Evolutionary conservation across 2,888 invertebrate genomes (phyloP), one percentile per base, ranked within the genome.

Genomic region (Diplazon laetatorius): DNA sequence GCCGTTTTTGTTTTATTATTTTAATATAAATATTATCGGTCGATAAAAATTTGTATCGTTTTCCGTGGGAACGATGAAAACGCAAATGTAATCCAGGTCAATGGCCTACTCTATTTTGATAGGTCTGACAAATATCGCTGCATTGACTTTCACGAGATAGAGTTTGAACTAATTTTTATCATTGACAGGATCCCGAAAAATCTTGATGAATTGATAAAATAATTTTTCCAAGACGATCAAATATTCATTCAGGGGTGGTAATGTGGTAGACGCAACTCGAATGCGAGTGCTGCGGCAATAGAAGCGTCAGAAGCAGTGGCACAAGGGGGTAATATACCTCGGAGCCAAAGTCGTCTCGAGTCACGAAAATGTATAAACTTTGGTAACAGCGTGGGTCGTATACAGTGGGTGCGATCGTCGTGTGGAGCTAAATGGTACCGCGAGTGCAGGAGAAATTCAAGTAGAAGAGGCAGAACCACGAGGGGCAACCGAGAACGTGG

Each of bases 311-410:
- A 10, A 66, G 42, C 66, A 70, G 42, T 52, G 18, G 52, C 44
- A 59, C 48, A 59, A 73, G 39, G 39, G n/a, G 50, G 30, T 22
- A 57, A 66, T 68, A 68, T 68, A 66, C 60, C 60, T 60, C 52
- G 25, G 52, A 50, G 50, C 72, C 52, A 30, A 73, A 73, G 73
- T 73, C 42, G 77, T 69, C 68, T 57, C 57, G 77, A 77, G 72
- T 77, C 72, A 73, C 77, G 72, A 68, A 77, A 77, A 77, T 77
- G 72, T 77, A 77, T 77, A 77, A 77, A 77, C 72, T 77, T 77
- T 77, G 72, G 68, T 73, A 77, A 77, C 72, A 77, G 72, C 72
- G 55, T 18, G 77, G n/a, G 60, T 55, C 42, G 48, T 48, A 65
- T 50, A 50, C 50, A 22, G 59, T 44, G 42, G n/a, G 44, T 62